These are phyloP conservation scores for Corvus moneduloides DNA, from an alignment of 2,113 vertebrate species.

Conservation along the genomic window DNA sequence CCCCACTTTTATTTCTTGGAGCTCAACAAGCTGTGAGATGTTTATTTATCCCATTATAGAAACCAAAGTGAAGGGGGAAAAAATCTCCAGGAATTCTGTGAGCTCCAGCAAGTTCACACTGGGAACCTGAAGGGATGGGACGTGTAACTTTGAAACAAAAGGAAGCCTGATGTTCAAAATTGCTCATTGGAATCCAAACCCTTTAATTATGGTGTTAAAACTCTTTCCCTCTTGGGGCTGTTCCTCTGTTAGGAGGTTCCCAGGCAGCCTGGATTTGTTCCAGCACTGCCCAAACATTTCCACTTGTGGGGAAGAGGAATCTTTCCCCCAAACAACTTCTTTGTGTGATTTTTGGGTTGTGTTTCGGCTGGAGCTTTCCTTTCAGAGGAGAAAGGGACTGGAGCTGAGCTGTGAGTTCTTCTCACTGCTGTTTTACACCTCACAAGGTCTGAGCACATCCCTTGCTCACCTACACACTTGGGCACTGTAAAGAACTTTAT, in stretches of 20 bases:
- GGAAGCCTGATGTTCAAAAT: not conserved
- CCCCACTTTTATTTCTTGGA: not conserved
- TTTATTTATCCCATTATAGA: not conserved
- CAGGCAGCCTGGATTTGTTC: not conserved
- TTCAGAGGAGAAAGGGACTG: not conserved
- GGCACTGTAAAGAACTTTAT: not conserved
- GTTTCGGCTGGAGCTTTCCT: not conserved
- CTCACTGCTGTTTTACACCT: not conserved
- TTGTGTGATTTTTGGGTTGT: not conserved
- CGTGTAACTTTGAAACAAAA: too few species aligned
- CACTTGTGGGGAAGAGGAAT: not conserved
- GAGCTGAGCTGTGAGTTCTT: not conserved
- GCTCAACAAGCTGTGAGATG: not conserved
- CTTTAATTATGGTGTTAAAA: not conserved
- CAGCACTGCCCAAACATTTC: not conserved
- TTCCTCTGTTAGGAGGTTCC: not conserved
- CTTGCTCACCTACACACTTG: not conserved
- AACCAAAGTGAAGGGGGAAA: not conserved
- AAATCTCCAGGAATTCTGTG: not conserved
- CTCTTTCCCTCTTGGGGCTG: not conserved
- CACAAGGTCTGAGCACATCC: not conserved
- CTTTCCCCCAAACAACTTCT: not conserved
- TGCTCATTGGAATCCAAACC: not conserved
- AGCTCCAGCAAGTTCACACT: not conserved
- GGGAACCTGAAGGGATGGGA: too few species aligned